Evolutionary conservation across 2,797 vertebrate species (phyloP).

Genomic region (Esox masquinongy): DNA sequence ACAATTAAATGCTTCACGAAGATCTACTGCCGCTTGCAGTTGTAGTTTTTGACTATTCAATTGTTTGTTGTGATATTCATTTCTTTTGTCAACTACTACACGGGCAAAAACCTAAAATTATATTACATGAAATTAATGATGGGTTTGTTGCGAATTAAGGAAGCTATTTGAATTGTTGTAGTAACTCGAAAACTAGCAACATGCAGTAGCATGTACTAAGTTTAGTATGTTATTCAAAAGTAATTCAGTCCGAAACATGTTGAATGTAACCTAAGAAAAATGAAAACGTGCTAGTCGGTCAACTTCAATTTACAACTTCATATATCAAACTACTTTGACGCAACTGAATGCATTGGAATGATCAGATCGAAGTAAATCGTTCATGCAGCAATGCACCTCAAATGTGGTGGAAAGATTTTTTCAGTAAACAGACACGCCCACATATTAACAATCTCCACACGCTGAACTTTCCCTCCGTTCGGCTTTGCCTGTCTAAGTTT

Average conservation of each 20-base stretch:
- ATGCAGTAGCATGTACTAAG: not conserved
- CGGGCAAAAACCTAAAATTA: not conserved
- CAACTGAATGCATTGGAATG: not conserved
- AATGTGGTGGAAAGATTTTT: conserved; percentile 46
- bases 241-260: not conserved
- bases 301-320: not conserved
- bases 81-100: not conserved
- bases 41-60: not conserved
- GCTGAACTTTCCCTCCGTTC: not conserved
- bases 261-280: not conserved
- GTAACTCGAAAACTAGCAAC: not conserved
- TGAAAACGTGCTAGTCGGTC: not conserved
- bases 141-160: not conserved
- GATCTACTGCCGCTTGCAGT: not conserved
- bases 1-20: not conserved
- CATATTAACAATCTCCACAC: conserved; percentile 8
- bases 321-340: not conserved
- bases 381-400: conserved; percentile 38
- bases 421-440: conserved; percentile 53
- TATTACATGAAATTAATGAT: not conserved
- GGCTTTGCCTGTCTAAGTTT: not conserved
- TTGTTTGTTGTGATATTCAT: not conserved
- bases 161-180: not conserved
- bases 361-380: conserved; percentile 12
- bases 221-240: not conserved